Evolutionary conservation across 2,888 invertebrate genomes (phyloP).

Genomic region (Pogonocherus hispidulus): DNA sequence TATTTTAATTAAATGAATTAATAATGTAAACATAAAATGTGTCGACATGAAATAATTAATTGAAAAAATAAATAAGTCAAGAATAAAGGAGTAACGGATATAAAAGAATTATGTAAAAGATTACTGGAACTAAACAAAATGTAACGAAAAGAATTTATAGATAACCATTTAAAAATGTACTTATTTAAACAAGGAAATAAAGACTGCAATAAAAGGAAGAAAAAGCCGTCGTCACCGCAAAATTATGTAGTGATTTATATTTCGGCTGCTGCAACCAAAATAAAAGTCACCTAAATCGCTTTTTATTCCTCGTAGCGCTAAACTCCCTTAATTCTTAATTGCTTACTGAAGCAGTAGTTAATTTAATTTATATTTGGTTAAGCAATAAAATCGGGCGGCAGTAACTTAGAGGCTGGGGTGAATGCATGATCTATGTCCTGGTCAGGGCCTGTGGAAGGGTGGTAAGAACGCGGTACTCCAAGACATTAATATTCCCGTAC

Average conservation of each 20-base stretch:
- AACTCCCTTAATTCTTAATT: conserved; percentile 69
- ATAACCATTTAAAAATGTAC: conserved; percentile 17
- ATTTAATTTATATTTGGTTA: conserved; percentile 70
- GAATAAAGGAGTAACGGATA: too few relatives aligned
- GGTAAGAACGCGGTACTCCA: conserved; percentile 67
- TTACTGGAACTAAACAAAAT: background rate
- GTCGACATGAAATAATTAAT: too few relatives aligned
- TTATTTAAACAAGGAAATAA: conserved; percentile 42
- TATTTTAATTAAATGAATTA: too few relatives aligned
- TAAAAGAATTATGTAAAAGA: background rate
- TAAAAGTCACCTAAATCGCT: conserved; percentile 67
- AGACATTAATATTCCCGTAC: conserved; percentile 68
- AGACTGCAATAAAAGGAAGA: conserved; percentile 46
- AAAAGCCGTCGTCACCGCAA: conserved; percentile 50
- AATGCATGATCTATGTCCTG: conserved; percentile 67
- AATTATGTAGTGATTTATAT: conserved; percentile 59
- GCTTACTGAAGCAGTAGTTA: conserved; percentile 69
- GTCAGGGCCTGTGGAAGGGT: conserved; percentile 66
- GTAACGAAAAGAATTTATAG: conserved; percentile 10
- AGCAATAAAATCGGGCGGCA: conserved; percentile 68
- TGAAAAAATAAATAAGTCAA: too few relatives aligned
- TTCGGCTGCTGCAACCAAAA: conserved; percentile 60
- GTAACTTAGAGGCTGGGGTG: conserved; percentile 60
- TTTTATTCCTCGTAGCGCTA: conserved; percentile 65
- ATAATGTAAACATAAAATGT: too few relatives aligned